Evolutionary conservation across 1,140 invertebrate species (phyloP), one percentile per base, ranked within the genome.

Genomic region (Drosophila navojoa): DNA sequence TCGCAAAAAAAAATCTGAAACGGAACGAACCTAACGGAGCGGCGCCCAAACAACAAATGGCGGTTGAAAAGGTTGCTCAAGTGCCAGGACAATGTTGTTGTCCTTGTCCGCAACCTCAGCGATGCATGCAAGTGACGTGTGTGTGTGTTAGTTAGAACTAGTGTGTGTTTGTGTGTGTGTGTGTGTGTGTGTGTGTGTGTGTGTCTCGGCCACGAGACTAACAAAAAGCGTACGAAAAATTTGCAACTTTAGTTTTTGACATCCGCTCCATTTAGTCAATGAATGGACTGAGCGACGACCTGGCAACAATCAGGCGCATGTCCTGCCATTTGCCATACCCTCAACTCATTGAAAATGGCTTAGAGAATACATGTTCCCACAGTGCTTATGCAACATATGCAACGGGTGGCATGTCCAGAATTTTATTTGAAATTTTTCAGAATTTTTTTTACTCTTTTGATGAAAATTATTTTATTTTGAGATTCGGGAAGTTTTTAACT

Each of bases 241-340:
- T 84, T 79, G 70, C 55, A 84, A 89, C 77, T 85, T 89, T 90
- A 89, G 84, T 90, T 89, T 89, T 89, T 61, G 73, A 90, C 85
- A 89, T 89, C 84, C 84, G 85, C 85, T 89, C 84, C 84, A 89
- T 84, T 89, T 90, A 80, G 84, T 76, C 84, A 79, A 79, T 86
- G 77, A 79, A 79, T 86, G 77, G 81, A 63, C 69, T 79, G 68
- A 54, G 66, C 84, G 63, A 72, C 76, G 85, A 86, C 82, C 82
- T 86, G 82, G 84, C 76, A 87, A 81, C 82, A 86, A 86, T 87
- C 84, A 87, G 76, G 76, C 79, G 64, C 84, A 89, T 77, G 69
- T 89, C 61, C 76, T 77, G 38, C 71, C 54, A 71, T 57, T 72
- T 59, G 50, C 32, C 32, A 54, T 54, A 35, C 52, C 52, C 52